phyloP scores from a whole-genome alignment of 2,888 invertebrate species.

The Stenolophus ochropezus region DNA sequence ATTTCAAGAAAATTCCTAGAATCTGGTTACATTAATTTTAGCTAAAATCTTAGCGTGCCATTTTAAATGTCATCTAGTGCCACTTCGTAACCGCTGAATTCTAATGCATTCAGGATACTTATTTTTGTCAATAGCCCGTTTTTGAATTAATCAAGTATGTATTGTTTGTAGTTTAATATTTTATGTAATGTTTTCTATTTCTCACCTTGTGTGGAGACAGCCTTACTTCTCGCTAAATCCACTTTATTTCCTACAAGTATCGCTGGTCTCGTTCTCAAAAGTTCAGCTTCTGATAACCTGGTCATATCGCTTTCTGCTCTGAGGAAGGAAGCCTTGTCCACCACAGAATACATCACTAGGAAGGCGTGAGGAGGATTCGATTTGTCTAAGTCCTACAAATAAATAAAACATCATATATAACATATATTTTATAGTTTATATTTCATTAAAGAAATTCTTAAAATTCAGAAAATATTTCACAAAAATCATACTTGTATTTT shows the following conservation, averaged over 20 bases:
- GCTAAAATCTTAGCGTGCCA: too few species aligned
- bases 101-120: too few species aligned
- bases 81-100: too few species aligned
- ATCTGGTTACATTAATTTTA: too few species aligned
- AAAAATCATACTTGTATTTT: too few species aligned
- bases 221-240: constrained; percentile 92
- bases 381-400: constrained; percentile 83
- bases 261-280: constrained; percentile 85
- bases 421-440: not conserved
- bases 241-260: constrained; percentile 95
- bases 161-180: too few species aligned
- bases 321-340: constrained; percentile 91
- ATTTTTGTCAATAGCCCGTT: too few species aligned
- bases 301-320: constrained; percentile 87
- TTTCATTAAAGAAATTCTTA: not conserved
- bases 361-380: constrained; percentile 87
- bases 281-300: constrained; percentile 85
- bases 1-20: too few species aligned
- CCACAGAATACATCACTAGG: constrained; percentile 92
- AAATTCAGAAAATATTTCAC: too few species aligned
- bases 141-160: too few species aligned
- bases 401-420: constrained; percentile 37
- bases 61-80: too few species aligned
- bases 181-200: too few species aligned
- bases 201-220: constrained; percentile 91